These are phyloP conservation scores for Colletes gigas DNA, from an alignment of 1,140 invertebrate species.

Conservation along the genomic window DNA sequence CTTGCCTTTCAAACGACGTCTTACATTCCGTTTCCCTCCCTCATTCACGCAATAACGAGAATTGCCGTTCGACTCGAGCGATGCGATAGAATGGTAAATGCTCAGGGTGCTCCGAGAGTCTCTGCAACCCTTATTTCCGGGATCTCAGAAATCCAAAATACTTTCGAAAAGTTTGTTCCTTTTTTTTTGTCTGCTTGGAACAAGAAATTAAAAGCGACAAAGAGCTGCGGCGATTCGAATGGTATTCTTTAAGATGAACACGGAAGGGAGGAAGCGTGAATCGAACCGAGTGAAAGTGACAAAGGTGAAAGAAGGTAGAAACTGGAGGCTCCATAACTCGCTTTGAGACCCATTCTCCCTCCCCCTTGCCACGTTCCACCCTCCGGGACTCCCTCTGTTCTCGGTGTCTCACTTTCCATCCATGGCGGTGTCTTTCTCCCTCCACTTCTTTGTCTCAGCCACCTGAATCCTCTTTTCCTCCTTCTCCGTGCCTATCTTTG, in stretches of 20 bases:
- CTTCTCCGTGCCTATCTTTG: slow-evolving; percentile 47
- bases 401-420: not conserved
- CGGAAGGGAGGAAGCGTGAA: not conserved
- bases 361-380: not conserved
- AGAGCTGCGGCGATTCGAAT: slow-evolving; percentile 29
- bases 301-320: slow-evolving; percentile 25
- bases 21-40: slow-evolving; percentile 15
- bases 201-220: slow-evolving; percentile 34
- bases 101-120: not conserved
- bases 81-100: not conserved
- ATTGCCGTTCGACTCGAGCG: slow-evolving; percentile 2
- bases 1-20: slow-evolving; percentile 5
- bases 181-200: too few relatives aligned
- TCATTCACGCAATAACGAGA: slow-evolving; percentile 18
- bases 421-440: not conserved
- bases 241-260: not conserved
- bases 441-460: slow-evolving; percentile 14
- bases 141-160: too few relatives aligned
- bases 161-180: too few relatives aligned
- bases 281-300: slow-evolving; percentile 32
- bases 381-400: not conserved
- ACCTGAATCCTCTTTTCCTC: slow-evolving; percentile 1
- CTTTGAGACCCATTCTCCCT: slow-evolving; percentile 33
- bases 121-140: not conserved
- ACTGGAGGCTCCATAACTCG: slow-evolving; percentile 16